Base-by-base conservation (phyloP, 2,888 invertebrate species). In the Hyposoter didymator region DNA sequence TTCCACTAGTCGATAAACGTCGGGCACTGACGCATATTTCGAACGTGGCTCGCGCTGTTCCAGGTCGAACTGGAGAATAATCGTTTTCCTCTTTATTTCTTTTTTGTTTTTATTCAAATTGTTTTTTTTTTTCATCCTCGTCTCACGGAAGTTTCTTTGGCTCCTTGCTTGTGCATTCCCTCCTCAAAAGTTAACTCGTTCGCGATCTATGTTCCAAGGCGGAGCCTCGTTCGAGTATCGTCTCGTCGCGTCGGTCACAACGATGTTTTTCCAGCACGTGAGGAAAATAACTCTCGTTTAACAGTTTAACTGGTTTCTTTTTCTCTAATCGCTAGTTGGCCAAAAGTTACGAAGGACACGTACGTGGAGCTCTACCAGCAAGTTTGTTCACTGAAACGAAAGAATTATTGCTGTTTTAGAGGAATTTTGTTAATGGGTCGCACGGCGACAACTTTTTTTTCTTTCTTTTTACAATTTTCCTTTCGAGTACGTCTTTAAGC, bases 311-410 rank as follows among this genome's bases (percentile, higher is more conserved):
- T 12, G 39, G 52, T 35, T 52, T 32, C 8, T n/a, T 32, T 49
- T 45, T 35, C 6, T 28, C 35, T 19, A 67, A 75, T 82, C 72
- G 79, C 59, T 75, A 73, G 55, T 55, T 74, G 70, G 28, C 55
- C 45, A n/a, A 10, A 82, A 67, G 62, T 79, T 75, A 79, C 74
- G 82, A 45, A 70, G 79, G 78, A 79, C 82, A 86, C 78, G 75
- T 80, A 74, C 84, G 85, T 73, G 85, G 83, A 64, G 83, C 81
- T 84, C 80, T 86, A 84, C 80, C 84, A 81, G 85, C 83, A 86
- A 86, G 76, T 83, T 86, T 86, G 85, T 69, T 83, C 39, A 84
- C 85, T 86, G 85, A 86, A 86, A 86, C 47, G 69, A 86, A 86
- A 85, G 83, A 80, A 83, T 78, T 76, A 80, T 83, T 67, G 70